Conservation (phyloP, 2,113 vertebrate species). For the Orientallactaga bullata region DNA sequence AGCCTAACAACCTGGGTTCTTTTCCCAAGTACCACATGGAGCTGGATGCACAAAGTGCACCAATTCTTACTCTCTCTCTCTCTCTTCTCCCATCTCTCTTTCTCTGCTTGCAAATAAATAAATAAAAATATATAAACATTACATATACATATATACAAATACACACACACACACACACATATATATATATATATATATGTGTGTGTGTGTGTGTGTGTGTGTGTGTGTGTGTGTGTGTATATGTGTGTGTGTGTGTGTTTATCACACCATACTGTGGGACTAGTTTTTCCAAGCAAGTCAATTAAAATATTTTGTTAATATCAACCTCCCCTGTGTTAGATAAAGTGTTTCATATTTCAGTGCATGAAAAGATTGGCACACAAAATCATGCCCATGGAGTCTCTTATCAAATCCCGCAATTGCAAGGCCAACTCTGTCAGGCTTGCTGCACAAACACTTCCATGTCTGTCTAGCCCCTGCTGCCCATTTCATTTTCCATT, state of each 20-base stretch:
- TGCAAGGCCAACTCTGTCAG: background rate
- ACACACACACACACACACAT: background rate
- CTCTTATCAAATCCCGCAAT: background rate
- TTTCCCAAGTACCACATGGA: too few relatives aligned
- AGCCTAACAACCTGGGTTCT: too few relatives aligned
- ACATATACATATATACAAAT: too few relatives aligned
- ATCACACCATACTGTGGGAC: background rate
- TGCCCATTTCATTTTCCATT: background rate
- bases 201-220: background rate
- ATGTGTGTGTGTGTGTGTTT: background rate
- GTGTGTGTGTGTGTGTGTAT: background rate
- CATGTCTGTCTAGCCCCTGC: background rate
- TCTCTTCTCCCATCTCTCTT: too few relatives aligned
- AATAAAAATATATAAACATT: too few relatives aligned
- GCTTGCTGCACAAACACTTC: background rate
- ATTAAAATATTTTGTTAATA: background rate
- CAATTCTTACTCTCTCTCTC: too few relatives aligned
- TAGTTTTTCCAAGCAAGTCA: constrained; percentile 22
- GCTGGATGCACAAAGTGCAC: too few relatives aligned
- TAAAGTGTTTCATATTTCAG: background rate
- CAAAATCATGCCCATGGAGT: background rate
- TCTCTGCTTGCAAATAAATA: too few relatives aligned
- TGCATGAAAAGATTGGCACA: background rate
- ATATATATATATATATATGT: too few relatives aligned
- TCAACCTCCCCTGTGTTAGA: background rate